These are phyloP conservation scores for Dolichomitus sp. DNA, from an alignment of 2,888 invertebrate genomes.

Conservation along the genomic window DNA sequence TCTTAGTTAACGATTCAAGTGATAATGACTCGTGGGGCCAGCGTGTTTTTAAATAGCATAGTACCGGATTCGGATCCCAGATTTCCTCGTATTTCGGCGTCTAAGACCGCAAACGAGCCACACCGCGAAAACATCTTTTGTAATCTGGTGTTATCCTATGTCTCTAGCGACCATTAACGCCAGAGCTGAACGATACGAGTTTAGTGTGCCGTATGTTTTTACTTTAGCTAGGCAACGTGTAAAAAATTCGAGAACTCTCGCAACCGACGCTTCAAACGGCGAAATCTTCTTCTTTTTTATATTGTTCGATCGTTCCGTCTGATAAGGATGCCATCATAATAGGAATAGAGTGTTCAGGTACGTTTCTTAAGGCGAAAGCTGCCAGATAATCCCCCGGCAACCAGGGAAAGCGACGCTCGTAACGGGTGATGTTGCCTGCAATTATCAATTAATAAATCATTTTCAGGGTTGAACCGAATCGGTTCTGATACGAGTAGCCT, in stretches of 20 bases:
- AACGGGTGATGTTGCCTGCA: constrained; percentile 69
- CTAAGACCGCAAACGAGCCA: constrained; percentile 66
- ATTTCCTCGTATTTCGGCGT: constrained; percentile 68
- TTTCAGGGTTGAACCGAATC: constrained; percentile 63
- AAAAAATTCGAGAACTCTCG: constrained; percentile 36
- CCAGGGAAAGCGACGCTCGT: constrained; percentile 71
- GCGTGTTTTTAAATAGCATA: constrained; percentile 4
- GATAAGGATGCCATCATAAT: constrained; percentile 60
- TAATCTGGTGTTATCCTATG: constrained; percentile 62
- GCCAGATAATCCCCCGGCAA: constrained; percentile 71
- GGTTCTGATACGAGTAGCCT: constrained; percentile 43
- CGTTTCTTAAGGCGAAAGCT: constrained; percentile 62
- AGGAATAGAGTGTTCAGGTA: constrained; percentile 64
- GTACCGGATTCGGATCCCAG: constrained; percentile 73
- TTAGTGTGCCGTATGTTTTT: constrained; percentile 71
- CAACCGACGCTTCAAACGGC: constrained; percentile 18
- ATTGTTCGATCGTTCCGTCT: constrained; percentile 70
- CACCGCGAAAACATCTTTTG: constrained; percentile 73
- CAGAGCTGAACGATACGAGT: constrained; percentile 73
- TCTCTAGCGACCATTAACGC: constrained; percentile 65
- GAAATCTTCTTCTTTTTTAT: constrained; percentile 29
- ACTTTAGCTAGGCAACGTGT: constrained; percentile 25
- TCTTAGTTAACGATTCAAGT: constrained; percentile 25
- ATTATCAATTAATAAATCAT: constrained; percentile 67
- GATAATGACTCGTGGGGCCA: constrained; percentile 1